Evolutionary conservation across 2,888 invertebrate genomes (phyloP), one percentile per base, ranked within the genome.

Genomic region (Dorcus hopei): DNA sequence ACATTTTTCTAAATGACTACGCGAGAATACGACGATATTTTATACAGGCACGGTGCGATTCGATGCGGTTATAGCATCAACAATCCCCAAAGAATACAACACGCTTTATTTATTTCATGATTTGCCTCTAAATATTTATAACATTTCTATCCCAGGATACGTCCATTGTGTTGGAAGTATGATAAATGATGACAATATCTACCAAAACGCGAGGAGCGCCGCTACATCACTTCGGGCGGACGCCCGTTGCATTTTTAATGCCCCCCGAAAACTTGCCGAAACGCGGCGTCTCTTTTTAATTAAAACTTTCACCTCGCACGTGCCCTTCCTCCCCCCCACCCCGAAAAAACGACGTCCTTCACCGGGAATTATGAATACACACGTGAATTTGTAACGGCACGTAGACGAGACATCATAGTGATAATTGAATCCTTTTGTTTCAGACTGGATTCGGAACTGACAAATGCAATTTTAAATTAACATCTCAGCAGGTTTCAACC

Each of bases 111-210:
- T 73, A 72, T 73, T 72, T 69, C 71, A 70, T 72, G 73, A 75
- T 73, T 74, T 70, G 71, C 72, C 72, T 72, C 70, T 74, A 74
- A 74, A 75, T 75, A 74, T 75, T 75, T 74, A 74, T 74, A 73
- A 74, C 72, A 70, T 70, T 74, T 74, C 69, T 72, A 72, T 72
- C 69, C 69, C 61, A 65, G 69, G 70, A 71, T 70, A 69, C 70
- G 69, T 70, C 68, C 68, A 69, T 70, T 72, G 71, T 70, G 67
- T 63, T 64, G 68, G 66, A 66, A 65, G 65, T 68, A 69, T 73
- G 74, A 74, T 72, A 72, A 73, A 74, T 72, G 73, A 70, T 65
- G 68, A 71, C 69, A 72, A 71, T 72, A 71, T 71, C 70, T 65
- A 67, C 66, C 67, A 59, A 61, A 65, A 66, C 62, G 62, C 63